Percentiles rank a stretch among this genome's conserved stretches.
Evolutionary conservation across 2,113 vertebrate genomes (phyloP).

Genomic region (Jaculus jaculus): DNA sequence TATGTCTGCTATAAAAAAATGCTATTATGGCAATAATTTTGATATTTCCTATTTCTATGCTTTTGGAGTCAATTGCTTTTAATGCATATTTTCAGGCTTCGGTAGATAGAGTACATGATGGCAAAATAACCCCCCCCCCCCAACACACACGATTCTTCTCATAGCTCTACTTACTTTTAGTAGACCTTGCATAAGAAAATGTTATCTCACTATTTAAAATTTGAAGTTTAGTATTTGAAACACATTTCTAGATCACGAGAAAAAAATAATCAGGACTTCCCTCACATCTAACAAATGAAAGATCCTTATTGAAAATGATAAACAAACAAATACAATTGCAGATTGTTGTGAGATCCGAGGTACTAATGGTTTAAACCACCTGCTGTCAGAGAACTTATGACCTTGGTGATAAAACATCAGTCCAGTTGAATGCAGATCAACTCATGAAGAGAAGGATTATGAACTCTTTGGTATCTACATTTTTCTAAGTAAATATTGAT

Average conservation of each 20-base stretch:
- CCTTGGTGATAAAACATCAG: constrained; percentile 14
- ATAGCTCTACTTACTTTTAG: neutral
- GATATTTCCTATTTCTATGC: neutral
- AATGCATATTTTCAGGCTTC: neutral
- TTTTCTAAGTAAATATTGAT: constrained; percentile 62
- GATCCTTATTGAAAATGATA: neutral
- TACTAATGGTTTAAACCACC: neutral
- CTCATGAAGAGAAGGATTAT: neutral
- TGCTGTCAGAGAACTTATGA: neutral
- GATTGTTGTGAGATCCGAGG: neutral
- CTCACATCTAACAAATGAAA: constrained; percentile 28
- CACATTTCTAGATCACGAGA: neutral
- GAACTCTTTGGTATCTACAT: constrained; percentile 40
- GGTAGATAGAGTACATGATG: neutral
- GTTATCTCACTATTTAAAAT: neutral
- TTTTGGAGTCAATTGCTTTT: constrained; percentile 29
- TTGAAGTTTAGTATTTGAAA: neutral
- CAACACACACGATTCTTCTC: neutral
- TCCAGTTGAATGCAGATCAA: constrained; percentile 3
- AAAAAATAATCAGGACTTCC: neutral
- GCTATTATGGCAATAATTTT: neutral
- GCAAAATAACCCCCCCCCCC: neutral
- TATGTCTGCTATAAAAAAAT: neutral
- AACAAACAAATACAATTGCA: neutral
- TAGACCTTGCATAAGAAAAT: constrained; percentile 23